Conservation (phyloP, 2,888 invertebrate species). For the Desoria tigrina region DNA sequence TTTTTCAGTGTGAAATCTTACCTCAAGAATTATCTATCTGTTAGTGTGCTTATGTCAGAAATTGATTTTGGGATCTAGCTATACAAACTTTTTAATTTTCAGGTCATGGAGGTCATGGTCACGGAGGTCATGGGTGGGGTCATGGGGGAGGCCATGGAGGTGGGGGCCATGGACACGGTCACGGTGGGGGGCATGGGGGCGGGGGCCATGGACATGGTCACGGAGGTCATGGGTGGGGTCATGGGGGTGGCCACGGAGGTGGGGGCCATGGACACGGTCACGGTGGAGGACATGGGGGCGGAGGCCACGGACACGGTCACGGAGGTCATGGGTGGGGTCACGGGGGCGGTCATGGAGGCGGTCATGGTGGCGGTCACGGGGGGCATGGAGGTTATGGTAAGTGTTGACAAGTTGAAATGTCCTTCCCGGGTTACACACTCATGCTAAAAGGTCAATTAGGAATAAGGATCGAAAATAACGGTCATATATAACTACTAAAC, state of each 20-base stretch:
- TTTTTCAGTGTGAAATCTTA: no score
- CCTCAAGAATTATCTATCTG: no score
- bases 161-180: background rate
- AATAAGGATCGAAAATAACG: no score
- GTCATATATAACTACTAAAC: no score
- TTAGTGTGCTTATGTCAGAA: no score
- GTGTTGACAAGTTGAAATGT: background rate
- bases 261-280: conserved; percentile 18
- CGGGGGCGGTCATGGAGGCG: conserved; percentile 19
- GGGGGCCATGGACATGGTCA: conserved; percentile 7
- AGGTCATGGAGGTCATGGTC: conserved; percentile 16
- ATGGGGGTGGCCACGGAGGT: background rate
- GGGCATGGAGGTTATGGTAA: conserved; percentile 13
- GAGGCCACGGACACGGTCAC: conserved; percentile 18
- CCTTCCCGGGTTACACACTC: conserved; percentile 5
- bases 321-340: conserved; percentile 27
- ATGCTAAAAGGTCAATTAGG: no score
- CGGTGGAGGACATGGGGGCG: conserved; percentile 7
- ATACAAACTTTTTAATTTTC: background rate
- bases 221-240: conserved; percentile 3
- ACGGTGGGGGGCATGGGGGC: background rate
- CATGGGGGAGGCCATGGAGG: background rate
- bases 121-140: conserved; percentile 4
- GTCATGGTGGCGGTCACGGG: background rate
- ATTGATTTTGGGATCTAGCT: no score